Evolutionary conservation across 2,888 invertebrate species (phyloP).

Genomic region (Ernsta delagoae): DNA sequence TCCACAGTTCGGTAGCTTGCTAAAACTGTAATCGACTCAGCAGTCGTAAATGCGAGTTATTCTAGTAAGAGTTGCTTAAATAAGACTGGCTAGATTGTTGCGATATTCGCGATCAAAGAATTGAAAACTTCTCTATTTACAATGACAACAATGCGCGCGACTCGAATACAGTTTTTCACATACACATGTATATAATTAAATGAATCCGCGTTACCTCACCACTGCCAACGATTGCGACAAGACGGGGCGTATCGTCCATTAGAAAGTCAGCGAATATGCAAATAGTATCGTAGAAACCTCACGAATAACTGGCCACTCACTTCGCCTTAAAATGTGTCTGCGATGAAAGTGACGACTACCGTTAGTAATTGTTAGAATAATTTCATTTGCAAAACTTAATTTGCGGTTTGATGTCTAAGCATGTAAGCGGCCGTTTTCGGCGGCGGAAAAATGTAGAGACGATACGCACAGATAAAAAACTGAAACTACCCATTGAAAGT

Average conservation of each 20-base stretch:
- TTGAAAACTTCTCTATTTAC: conserved; percentile 45
- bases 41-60: conserved; percentile 63
- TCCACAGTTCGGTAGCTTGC: conserved; percentile 54
- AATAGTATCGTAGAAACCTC: conserved; percentile 85
- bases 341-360: conserved; percentile 83
- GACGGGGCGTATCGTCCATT: conserved; percentile 82
- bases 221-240: conserved; percentile 79
- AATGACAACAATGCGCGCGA: conserved; percentile 69
- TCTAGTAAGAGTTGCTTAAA: conserved; percentile 69
- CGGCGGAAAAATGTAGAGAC: conserved; percentile 1
- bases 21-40: conserved; percentile 60
- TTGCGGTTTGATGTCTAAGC: conserved; percentile 47
- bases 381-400: conserved; percentile 70
- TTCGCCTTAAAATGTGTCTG: conserved; percentile 81
- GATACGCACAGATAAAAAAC: conserved; percentile 4
- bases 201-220: conserved; percentile 82
- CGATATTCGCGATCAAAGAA: conserved; percentile 19
- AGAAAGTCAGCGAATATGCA: conserved; percentile 85
- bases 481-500: conserved; percentile 38
- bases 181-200: conserved; percentile 75
- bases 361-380: conserved; percentile 79
- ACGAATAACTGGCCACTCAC: conserved; percentile 84
- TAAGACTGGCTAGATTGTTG: conserved; percentile 42
- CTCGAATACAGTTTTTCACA: conserved; percentile 62
- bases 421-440: conserved; percentile 7